Conservation (phyloP, 2,113 vertebrate genomes). For the Athene cunicularia region DNA sequence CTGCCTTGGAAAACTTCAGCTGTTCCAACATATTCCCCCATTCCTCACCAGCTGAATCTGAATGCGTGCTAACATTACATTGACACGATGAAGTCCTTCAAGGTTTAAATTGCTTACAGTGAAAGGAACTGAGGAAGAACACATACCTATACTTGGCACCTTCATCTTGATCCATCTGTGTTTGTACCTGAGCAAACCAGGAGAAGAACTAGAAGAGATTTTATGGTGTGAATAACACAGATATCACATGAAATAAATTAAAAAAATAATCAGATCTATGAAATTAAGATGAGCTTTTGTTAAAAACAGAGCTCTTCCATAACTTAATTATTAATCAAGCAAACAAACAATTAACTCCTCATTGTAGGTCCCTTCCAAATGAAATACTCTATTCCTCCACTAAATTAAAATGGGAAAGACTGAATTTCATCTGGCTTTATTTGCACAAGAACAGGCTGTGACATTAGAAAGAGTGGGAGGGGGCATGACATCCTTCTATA, state of each 20-base stretch:
- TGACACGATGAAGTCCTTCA: background rate
- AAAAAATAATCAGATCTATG: background rate
- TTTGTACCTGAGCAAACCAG: conserved; percentile 94
- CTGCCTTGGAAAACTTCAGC: background rate
- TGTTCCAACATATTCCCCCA: background rate
- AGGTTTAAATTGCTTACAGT: background rate
- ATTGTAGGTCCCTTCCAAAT: background rate
- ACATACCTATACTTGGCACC: conserved; percentile 89
- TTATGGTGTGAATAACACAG: conserved; percentile 25
- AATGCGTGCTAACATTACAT: accelerated
- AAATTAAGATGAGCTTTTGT: background rate
- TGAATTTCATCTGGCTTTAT: background rate
- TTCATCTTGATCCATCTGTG: conserved; percentile 94
- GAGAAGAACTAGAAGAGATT: conserved; percentile 90
- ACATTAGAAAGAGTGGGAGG: accelerated
- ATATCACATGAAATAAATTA: background rate
- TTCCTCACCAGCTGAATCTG: background rate
- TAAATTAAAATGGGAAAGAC: background rate
- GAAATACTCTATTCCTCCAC: background rate
- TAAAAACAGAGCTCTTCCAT: background rate
- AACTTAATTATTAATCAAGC: background rate
- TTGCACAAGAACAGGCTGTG: background rate
- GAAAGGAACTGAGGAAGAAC: background rate
- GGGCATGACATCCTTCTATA: background rate
- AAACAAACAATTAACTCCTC: background rate